Percentiles rank a stretch among this genome's conserved stretches.
Evolutionary conservation across 1,140 invertebrate genomes (phyloP).

Genomic region (Uloborus diversus): DNA sequence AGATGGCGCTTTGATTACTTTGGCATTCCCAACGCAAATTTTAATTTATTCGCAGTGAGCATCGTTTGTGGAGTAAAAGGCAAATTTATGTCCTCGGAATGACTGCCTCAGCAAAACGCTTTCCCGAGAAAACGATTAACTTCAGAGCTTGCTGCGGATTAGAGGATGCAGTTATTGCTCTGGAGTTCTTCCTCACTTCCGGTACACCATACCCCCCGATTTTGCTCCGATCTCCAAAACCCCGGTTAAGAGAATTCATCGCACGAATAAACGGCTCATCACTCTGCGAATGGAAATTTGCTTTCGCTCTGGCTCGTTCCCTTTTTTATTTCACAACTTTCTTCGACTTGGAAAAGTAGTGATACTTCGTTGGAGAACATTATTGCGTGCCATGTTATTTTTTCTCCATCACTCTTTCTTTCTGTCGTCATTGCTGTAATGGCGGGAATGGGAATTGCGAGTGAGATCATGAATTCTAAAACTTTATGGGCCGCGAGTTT

Average conservation of each 20-base stretch:
- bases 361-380: too few species aligned
- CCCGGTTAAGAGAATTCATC: slow-evolving; percentile 17
- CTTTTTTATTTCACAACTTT: too few species aligned
- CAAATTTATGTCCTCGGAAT: slow-evolving; percentile 44
- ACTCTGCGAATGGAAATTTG: background rate
- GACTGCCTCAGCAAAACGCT: slow-evolving; percentile 28
- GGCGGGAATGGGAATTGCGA: too few species aligned
- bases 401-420: too few species aligned
- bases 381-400: too few species aligned
- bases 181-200: background rate
- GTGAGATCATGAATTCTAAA: too few species aligned
- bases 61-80: slow-evolving; percentile 48
- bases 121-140: slow-evolving; percentile 52
- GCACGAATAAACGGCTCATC: slow-evolving; percentile 2
- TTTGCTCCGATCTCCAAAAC: too few species aligned
- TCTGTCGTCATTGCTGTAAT: too few species aligned
- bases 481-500: too few species aligned
- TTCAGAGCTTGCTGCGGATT: slow-evolving; percentile 42
- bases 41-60: slow-evolving; percentile 49
- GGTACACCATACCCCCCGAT: background rate
- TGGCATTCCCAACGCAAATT: background rate
- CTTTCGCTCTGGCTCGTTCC: too few species aligned
- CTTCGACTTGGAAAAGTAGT: too few species aligned
- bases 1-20: background rate
- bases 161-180: slow-evolving; percentile 38